Percentiles rank a stretch among this genome's conserved stretches.
phyloP scores from a whole-genome alignment of 2,113 vertebrate species.

The Leptocoma aspasia region DNA sequence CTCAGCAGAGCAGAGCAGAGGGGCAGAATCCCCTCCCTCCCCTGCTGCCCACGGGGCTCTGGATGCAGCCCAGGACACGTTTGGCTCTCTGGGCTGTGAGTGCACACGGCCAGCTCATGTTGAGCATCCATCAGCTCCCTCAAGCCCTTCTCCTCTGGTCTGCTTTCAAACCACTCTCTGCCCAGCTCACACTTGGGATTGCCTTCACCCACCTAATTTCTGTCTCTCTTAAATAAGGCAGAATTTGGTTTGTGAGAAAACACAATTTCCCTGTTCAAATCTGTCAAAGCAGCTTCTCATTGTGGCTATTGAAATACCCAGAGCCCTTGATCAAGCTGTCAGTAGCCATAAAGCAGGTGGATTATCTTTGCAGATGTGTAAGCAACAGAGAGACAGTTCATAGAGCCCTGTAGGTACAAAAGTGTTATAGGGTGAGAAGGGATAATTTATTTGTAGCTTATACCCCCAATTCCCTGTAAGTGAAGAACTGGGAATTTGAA shows the following conservation, averaged over 20 bases:
- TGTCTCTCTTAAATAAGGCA: neutral
- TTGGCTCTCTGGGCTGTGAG: neutral
- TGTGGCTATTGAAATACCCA: neutral
- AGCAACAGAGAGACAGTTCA: neutral
- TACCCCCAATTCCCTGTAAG: neutral
- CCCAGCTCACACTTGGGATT: neutral
- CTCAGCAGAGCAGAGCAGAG: neutral
- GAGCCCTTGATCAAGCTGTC: neutral
- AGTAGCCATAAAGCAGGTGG: neutral
- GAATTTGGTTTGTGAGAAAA: neutral
- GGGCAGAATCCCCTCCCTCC: neutral
- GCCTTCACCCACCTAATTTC: neutral
- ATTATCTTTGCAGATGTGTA: neutral
- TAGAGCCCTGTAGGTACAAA: neutral
- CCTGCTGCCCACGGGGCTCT: neutral
- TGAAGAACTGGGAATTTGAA: neutral
- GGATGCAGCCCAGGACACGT: neutral
- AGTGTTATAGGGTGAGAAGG: neutral
- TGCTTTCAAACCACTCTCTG: neutral
- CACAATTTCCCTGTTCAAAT: neutral
- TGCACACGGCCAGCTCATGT: rapidly evolving
- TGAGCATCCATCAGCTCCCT: neutral
- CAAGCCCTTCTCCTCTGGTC: neutral
- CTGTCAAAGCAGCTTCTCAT: neutral
- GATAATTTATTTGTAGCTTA: neutral